Base-by-base conservation (phyloP, 2,113 vertebrate genomes). In the Trematomus loennbergii region DNA sequence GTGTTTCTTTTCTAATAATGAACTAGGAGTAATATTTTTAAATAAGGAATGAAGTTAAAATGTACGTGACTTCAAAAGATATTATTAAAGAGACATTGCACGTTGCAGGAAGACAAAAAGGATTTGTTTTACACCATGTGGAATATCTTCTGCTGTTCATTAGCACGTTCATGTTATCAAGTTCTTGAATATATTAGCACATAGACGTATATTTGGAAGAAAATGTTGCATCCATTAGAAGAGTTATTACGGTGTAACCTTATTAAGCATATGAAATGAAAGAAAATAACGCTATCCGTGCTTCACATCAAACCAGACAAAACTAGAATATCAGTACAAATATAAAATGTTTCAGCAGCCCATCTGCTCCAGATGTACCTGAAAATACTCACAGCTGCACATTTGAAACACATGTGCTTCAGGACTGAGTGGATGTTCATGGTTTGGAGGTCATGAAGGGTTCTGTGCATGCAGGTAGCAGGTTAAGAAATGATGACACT, bases 401-500 rank as follows among this genome's bases (percentile, higher is more conserved):
- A 8, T 13, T 22, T 12, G 29, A 66, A 67, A 61, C 9, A 54
- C 9, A 13, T 10, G 12, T 6, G 55, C 22, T 15, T 49, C 72
- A 60, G 20, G 33, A 16, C 18, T 55, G 1, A 16, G 50, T 67
- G 53, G 57, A 72, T 64, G 72, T 55, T 79, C 53, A 45, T 79
- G 74, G 70, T 76, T 68, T 60, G 70, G 78, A 86, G 91, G 91
- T 92, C 84, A 71, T 60, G 70, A 49, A 46, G 64, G 69, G 69
- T 75, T 87, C 59, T 81, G 89, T 73, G 81, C 88, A 40, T 40
- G 36, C 43, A 75, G 90, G 94, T 90, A 91, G 85, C 88, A 88
- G 89, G 92, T 94, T 94, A 94, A 92, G 93, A 93, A 93, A 94
- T 81, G 91, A 95, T 86, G 92, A 95, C 90, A 93, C 93, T 76